phyloP scores from a whole-genome alignment of 2,113 vertebrate species.

The Phrynosoma blainvillii region DNA sequence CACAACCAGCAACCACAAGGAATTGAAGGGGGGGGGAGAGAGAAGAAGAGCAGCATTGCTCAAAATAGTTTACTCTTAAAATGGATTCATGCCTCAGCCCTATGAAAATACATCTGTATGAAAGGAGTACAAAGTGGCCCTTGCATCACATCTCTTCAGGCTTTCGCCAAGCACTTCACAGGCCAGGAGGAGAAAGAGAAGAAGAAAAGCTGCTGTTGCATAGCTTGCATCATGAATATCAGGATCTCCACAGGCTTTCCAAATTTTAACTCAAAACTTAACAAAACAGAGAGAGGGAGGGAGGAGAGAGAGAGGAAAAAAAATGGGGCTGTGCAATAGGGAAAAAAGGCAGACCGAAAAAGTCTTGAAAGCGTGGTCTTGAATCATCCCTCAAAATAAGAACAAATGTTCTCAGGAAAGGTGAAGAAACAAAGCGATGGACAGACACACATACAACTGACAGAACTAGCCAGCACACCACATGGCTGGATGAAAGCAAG shows the following conservation, averaged over 20 bases:
- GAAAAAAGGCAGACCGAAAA: background rate
- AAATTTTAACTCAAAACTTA: background rate
- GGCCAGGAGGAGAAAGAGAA: background rate
- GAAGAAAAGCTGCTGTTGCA: background rate
- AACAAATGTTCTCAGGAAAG: background rate
- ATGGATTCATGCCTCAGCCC: background rate
- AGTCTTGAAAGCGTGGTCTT: background rate
- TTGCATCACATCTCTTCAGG: background rate
- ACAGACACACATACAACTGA: background rate
- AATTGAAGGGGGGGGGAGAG: background rate
- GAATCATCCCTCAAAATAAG: background rate
- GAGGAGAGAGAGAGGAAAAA: no score
- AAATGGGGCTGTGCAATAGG: no score
- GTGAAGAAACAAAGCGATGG: background rate
- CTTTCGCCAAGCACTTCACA: background rate
- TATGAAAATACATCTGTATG: slow-evolving; percentile 57
- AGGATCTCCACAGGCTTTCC: background rate
- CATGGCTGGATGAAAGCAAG: slow-evolving; percentile 34
- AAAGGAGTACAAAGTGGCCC: slow-evolving; percentile 26
- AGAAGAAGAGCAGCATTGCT: background rate
- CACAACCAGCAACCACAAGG: background rate
- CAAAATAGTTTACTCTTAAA: slow-evolving; percentile 16
- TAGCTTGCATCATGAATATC: background rate
- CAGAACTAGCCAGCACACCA: slow-evolving; percentile 23
- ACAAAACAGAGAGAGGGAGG: no score